Percentiles rank a stretch among this genome's conserved stretches.
Evolutionary conservation across 2,797 vertebrate genomes (phyloP).

Genomic region (Oryzias sinensis): DNA sequence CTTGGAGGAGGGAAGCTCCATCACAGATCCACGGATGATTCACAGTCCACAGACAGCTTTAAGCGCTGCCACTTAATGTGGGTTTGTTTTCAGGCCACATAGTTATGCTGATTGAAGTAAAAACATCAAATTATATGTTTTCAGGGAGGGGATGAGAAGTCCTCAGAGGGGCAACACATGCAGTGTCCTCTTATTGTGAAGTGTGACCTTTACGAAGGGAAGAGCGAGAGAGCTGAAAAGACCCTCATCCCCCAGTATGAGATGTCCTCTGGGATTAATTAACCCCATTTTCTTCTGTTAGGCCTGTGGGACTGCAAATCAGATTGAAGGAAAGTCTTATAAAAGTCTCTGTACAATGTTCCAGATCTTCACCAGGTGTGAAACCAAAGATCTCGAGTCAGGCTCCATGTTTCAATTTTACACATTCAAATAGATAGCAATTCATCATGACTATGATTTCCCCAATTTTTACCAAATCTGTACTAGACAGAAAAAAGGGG

Average conservation of each 20-base stretch:
- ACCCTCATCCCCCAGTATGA: slow-evolving; percentile 44
- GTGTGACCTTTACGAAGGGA: slow-evolving; percentile 71
- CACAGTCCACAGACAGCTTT: slow-evolving; percentile 49
- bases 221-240: slow-evolving; percentile 47
- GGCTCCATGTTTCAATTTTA: too few species aligned
- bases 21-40: slow-evolving; percentile 67
- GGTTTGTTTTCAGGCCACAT: slow-evolving; percentile 51
- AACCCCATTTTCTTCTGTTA: slow-evolving; percentile 65
- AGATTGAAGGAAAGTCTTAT: slow-evolving; percentile 32
- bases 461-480: too few species aligned
- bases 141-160: slow-evolving; percentile 40
- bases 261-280: slow-evolving; percentile 71
- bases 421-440: too few species aligned
- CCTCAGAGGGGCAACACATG: slow-evolving; percentile 55
- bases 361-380: slow-evolving; percentile 47
- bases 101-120: slow-evolving; percentile 58
- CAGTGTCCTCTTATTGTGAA: slow-evolving; percentile 55
- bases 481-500: too few species aligned
- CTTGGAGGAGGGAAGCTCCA: slow-evolving; percentile 47
- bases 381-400: not conserved
- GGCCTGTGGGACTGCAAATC: slow-evolving; percentile 53
- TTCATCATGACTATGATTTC: too few species aligned
- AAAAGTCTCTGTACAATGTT: slow-evolving; percentile 5
- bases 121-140: slow-evolving; percentile 67
- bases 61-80: slow-evolving; percentile 64